Base-by-base conservation (phyloP, 2,888 invertebrate genomes). In the Microchrysa polita region DNA sequence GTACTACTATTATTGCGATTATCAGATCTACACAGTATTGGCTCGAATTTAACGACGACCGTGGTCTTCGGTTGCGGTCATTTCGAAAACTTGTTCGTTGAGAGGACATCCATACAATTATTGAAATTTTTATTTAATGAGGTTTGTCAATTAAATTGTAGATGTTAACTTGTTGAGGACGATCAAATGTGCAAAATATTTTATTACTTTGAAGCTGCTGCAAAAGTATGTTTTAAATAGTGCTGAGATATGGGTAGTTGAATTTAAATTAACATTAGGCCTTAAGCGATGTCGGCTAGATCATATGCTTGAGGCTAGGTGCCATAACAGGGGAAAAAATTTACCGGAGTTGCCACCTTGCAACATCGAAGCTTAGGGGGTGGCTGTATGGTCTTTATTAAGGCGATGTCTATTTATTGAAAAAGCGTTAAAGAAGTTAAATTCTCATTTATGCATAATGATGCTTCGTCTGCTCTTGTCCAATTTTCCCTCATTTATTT, bases 101-200 rank as follows among this genome's bases (percentile, higher is more conserved):
- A 55, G 16, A 5, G 5, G 14, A 16, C 52, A 52, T 9, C 53
- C 22, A 20, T 20, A 18, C 22, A 55, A 14, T 14, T 52, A 7
- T 4, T 20, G 55, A 18, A 55, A 55, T 55, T 55, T 55, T 55
- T 34, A 7, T 20, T 55, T 2, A 48, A 55, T 55, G 55, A 55
- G 16, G 55, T 55, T 55, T 55, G 55, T 55, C 16, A 55, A 55
- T 55, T 55, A 48, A 48, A 48, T 12, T 20, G 55, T 20, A 55
- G 18, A 55, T 52, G 16, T 52, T 9, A 16, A 20, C 2, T 55
- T 55, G 55, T 20, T 55, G 55, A 10, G 7, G 55, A 55, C 18
- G 27, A 7, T 34, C 27, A 34, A 34, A 48, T 48, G 2, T 2
- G 48, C 48, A n/a, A 48, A 48, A 10, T 12, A 4, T 48, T 10